Conservation (phyloP, 2,888 invertebrate species). For the Calameuta pallipes region DNA sequence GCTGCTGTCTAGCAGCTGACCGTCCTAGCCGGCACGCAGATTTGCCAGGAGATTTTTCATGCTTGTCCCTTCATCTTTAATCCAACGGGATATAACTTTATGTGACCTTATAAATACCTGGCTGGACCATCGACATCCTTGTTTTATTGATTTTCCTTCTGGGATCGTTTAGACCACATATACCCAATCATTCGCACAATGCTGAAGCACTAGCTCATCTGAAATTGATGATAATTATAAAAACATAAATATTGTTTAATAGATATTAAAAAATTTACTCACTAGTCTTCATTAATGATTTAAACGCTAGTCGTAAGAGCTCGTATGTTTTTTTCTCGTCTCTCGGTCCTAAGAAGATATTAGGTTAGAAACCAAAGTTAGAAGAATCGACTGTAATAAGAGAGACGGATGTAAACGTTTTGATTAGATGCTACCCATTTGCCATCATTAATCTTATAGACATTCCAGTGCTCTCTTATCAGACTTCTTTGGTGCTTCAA, state of each 20-base stretch:
- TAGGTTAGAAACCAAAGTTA: background rate
- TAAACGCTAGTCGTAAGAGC: background rate
- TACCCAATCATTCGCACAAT: background rate
- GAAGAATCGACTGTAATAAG: background rate
- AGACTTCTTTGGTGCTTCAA: background rate
- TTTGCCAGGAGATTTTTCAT: background rate
- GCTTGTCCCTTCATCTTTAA: background rate
- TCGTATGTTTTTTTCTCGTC: background rate
- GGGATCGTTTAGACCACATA: background rate
- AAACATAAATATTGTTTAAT: background rate
- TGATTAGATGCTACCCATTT: background rate
- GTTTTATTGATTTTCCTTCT: background rate
- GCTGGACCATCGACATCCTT: background rate
- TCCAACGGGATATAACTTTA: background rate
- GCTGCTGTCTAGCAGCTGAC: slow-evolving; percentile 49
- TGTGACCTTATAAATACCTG: background rate
- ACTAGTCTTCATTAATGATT: background rate
- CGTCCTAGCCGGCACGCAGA: slow-evolving; percentile 10
- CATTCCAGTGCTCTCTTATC: background rate
- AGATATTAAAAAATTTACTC: background rate
- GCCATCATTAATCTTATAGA: background rate
- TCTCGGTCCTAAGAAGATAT: background rate
- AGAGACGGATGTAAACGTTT: background rate
- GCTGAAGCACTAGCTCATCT: background rate
- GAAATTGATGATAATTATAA: background rate